A percentile compares a stretch with the other conserved stretches of the same genome.
These are phyloP conservation scores for Lycaon pictus DNA, from an alignment of 2,113 vertebrate species.

Conservation along the genomic window DNA sequence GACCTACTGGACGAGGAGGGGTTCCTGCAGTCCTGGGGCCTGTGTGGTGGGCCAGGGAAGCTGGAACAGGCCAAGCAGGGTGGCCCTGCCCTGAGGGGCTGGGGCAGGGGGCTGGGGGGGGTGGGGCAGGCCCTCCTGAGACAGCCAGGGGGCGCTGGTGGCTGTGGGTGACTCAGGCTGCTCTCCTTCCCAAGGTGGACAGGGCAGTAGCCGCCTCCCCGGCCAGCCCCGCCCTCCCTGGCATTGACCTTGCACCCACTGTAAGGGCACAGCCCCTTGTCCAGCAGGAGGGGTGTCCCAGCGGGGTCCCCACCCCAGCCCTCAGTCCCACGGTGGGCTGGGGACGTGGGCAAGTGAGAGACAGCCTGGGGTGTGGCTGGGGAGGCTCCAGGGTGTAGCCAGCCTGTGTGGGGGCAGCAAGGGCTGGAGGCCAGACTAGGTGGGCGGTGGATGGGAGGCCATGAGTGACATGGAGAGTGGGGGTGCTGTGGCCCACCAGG, in stretches of 20 bases:
- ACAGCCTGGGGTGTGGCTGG: neutral
- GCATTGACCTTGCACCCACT: neutral
- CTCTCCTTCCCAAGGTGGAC: neutral
- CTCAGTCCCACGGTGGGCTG: neutral
- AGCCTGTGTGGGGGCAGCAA: neutral
- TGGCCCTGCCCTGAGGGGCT: neutral
- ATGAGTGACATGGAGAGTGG: neutral
- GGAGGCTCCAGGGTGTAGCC: neutral
- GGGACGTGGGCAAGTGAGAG: neutral
- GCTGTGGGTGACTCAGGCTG: neutral
- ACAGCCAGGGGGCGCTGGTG: neutral
- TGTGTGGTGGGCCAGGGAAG: rapidly evolving
- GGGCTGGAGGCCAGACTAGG: neutral
- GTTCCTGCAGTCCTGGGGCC: neutral
- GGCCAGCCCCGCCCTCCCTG: neutral
- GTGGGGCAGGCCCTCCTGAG: neutral
- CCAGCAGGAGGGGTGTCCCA: neutral
- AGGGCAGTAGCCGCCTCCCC: neutral
- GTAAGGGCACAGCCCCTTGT: neutral
- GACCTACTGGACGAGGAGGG: neutral
- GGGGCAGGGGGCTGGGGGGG: neutral
- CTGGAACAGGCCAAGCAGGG: neutral
- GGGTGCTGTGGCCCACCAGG: neutral
- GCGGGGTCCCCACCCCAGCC: neutral
- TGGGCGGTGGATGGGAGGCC: no score